Conservation (phyloP, 2,113 vertebrate species). For the Gadus chalcogrammus region DNA sequence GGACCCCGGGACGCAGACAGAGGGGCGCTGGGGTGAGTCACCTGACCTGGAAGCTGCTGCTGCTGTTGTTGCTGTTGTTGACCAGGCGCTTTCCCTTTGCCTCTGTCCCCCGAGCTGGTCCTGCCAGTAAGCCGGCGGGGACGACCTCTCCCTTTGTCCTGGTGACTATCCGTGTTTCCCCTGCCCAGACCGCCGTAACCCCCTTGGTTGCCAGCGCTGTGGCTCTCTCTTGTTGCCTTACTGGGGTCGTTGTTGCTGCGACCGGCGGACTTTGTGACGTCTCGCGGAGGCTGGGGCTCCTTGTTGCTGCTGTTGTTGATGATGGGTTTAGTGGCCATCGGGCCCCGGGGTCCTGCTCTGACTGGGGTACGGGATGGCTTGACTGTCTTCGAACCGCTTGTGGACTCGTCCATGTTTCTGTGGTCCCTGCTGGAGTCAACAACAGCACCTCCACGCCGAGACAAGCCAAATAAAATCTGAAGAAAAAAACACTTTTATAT, state of each 20-base stretch:
- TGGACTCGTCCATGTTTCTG: constrained; percentile 86
- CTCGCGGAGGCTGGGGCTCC: constrained; percentile 73
- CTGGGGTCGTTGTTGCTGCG: constrained; percentile 72
- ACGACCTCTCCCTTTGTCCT: constrained; percentile 79
- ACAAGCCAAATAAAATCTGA: constrained; percentile 32
- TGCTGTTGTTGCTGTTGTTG: constrained; percentile 26
- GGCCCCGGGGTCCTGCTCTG: constrained; percentile 70
- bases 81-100: constrained; percentile 43
- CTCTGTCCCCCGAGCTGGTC: constrained; percentile 63
- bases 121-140: constrained; percentile 72
- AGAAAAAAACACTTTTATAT: background rate
- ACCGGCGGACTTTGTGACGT: constrained; percentile 69
- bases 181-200: constrained; percentile 65
- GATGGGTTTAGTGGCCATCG: constrained; percentile 67
- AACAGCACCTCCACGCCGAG: constrained; percentile 24
- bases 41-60: background rate
- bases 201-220: constrained; percentile 65
- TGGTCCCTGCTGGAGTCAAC: constrained; percentile 59
- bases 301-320: constrained; percentile 47
- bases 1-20: constrained; percentile 33
- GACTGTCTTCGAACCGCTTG: constrained; percentile 79
- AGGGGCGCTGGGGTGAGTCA: constrained; percentile 9
- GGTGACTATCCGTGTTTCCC: constrained; percentile 61
- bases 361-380: constrained; percentile 77
- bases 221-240: constrained; percentile 74